Conservation (phyloP, 2,113 vertebrate genomes). For the Cariama cristata region DNA sequence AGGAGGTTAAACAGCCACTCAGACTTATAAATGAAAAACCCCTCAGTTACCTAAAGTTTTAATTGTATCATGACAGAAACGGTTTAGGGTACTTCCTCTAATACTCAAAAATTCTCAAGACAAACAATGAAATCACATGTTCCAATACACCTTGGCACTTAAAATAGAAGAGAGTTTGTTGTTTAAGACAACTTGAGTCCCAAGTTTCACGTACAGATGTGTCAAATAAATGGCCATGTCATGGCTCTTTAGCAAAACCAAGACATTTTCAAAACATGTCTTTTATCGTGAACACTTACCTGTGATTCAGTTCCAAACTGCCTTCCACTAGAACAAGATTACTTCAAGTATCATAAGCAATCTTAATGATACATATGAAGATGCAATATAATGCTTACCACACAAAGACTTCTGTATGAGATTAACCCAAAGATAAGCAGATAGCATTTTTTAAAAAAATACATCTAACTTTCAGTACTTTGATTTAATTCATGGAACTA, state of each 20-base stretch:
- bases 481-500: background rate
- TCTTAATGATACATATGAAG: background rate
- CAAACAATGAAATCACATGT: background rate
- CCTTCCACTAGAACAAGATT: background rate
- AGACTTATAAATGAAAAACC: background rate
- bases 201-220: background rate
- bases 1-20: background rate
- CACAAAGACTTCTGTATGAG: background rate
- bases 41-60: background rate
- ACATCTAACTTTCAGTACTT: background rate
- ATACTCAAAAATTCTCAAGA: background rate
- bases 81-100: background rate
- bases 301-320: background rate
- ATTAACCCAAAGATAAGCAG: background rate
- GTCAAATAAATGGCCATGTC: background rate
- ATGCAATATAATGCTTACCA: background rate
- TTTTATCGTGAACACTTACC: background rate
- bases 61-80: background rate
- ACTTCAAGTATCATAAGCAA: background rate
- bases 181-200: background rate
- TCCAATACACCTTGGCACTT: background rate
- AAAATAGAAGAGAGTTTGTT: background rate
- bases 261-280: background rate
- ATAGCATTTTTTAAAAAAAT: background rate
- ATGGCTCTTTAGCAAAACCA: background rate